Percentiles rank a stretch among this genome's conserved stretches.
These are phyloP conservation scores for Acleris holmiana DNA, from an alignment of 2,888 invertebrate genomes.

Conservation along the genomic window DNA sequence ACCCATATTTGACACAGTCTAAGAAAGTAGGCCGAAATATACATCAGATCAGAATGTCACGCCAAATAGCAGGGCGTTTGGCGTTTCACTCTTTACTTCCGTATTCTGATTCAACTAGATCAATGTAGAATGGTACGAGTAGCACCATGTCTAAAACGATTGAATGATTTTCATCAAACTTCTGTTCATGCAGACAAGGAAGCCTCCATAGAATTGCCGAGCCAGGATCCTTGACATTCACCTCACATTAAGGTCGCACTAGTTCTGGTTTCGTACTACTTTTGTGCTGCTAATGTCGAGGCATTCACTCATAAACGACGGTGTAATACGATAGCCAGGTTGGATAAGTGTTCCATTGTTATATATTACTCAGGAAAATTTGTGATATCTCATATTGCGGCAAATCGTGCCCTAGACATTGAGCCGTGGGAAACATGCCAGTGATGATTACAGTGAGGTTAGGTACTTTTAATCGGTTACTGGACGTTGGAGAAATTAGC, in stretches of 20 bases:
- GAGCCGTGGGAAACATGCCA: conserved; percentile 9
- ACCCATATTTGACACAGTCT: neutral
- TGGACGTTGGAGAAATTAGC: neutral
- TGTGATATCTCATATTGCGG: conserved; percentile 5
- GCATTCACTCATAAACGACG: conserved; percentile 25
- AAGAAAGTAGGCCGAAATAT: neutral
- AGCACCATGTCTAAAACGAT: too few species aligned
- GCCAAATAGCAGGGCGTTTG: too few species aligned
- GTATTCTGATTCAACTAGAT: too few species aligned
- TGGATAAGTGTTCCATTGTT: conserved; percentile 34
- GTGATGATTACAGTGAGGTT: neutral
- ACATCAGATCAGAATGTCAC: too few species aligned
- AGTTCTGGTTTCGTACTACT: conserved; percentile 25
- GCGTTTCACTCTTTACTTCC: too few species aligned
- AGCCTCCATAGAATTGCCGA: conserved; percentile 12
- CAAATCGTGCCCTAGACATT: conserved; percentile 4
- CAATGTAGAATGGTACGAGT: too few species aligned
- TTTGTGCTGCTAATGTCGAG: conserved; percentile 20
- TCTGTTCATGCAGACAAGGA: conserved; percentile 6
- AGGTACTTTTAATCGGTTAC: neutral
- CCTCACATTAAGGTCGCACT: conserved; percentile 36
- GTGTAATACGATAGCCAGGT: conserved; percentile 17
- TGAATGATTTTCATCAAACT: neutral
- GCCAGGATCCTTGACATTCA: conserved; percentile 40
- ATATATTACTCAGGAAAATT: conserved; percentile 26